Percentiles rank a stretch among this genome's conserved stretches.
phyloP scores from a whole-genome alignment of 2,888 invertebrate genomes.

The Drosophila paranaensis region DNA sequence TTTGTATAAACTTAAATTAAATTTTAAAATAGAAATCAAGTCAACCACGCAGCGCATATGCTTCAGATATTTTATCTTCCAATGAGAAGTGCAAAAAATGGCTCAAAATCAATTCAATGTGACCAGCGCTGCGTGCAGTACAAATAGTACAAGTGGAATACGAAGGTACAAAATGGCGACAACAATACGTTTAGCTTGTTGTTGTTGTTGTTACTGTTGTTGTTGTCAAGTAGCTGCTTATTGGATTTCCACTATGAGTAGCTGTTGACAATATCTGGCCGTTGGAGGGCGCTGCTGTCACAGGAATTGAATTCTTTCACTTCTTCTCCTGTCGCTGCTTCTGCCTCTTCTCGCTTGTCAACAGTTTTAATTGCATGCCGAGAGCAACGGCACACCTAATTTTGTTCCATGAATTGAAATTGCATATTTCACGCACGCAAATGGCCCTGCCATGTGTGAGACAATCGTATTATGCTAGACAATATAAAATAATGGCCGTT shows the following conservation, averaged over 20 bases:
- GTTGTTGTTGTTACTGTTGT: constrained; percentile 34
- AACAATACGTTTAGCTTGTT: constrained; percentile 53
- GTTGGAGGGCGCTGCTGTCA: constrained; percentile 18
- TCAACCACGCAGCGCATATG: constrained; percentile 14
- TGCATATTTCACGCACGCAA: constrained; percentile 44
- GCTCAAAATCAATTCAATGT: constrained; percentile 72
- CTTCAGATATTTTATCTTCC: constrained; percentile 5
- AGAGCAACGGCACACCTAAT: constrained; percentile 26
- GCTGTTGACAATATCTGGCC: constrained; percentile 58
- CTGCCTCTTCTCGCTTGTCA: constrained; percentile 3
- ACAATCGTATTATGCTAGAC: constrained; percentile 65
- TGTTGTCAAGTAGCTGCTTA: constrained; percentile 59
- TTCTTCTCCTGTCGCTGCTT: constrained; percentile 6
- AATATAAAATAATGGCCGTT: constrained; percentile 62
- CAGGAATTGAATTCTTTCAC: constrained; percentile 11
- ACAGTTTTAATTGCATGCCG: constrained; percentile 46
- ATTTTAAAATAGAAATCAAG: not conserved
- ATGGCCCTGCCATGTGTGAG: constrained; percentile 43
- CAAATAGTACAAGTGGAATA: constrained; percentile 40
- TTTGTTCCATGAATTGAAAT: constrained; percentile 29
- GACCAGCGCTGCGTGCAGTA: constrained; percentile 46
- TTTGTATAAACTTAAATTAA: not conserved
- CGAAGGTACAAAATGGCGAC: constrained; percentile 61
- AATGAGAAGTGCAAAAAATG: constrained; percentile 41
- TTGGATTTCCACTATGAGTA: constrained; percentile 64